Evolutionary conservation across 2,888 invertebrate species (phyloP).

Genomic region (Metalampra italica): DNA sequence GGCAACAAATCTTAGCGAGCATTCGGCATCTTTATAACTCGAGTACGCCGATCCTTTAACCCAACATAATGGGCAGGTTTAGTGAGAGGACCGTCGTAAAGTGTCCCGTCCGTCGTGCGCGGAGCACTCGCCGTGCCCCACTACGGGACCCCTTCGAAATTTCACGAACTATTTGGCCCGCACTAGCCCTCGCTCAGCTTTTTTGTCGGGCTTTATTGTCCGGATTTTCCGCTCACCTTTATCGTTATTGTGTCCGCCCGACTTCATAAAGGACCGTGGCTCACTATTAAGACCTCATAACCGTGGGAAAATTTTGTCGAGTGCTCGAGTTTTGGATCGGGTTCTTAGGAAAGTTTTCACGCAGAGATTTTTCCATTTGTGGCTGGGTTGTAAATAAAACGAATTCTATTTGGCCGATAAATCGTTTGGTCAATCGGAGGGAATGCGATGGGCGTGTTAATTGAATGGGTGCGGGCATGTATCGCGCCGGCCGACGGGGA

Average conservation of each 20-base stretch:
- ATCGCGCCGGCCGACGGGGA: constrained; percentile 26
- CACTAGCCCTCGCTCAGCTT: constrained; percentile 72
- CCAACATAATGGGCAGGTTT: constrained; percentile 76
- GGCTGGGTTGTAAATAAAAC: constrained; percentile 2
- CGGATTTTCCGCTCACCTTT: constrained; percentile 77
- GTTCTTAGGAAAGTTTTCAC: constrained; percentile 26
- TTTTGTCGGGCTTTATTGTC: constrained; percentile 76
- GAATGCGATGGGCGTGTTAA: constrained; percentile 70
- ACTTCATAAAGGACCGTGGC: constrained; percentile 70
- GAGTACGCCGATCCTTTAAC: constrained; percentile 73
- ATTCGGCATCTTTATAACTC: constrained; percentile 76
- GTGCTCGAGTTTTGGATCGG: constrained; percentile 21
- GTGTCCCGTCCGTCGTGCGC: constrained; percentile 55
- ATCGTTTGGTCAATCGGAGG: constrained; percentile 61
- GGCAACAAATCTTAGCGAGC: constrained; percentile 71
- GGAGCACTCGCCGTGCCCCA: constrained; percentile 26
- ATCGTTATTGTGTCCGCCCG: constrained; percentile 76
- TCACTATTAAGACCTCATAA: constrained; percentile 77
- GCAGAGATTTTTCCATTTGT: constrained; percentile 11
- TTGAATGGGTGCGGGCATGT: constrained; percentile 54
- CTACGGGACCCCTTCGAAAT: constrained; percentile 65
- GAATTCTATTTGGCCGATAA: constrained; percentile 48
- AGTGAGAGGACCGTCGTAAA: constrained; percentile 75
- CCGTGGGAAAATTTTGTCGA: constrained; percentile 64
- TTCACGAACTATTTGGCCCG: constrained; percentile 77